phyloP scores from a whole-genome alignment of 2,888 invertebrate species.

The Himalopsyche kuldschensis region DNA sequence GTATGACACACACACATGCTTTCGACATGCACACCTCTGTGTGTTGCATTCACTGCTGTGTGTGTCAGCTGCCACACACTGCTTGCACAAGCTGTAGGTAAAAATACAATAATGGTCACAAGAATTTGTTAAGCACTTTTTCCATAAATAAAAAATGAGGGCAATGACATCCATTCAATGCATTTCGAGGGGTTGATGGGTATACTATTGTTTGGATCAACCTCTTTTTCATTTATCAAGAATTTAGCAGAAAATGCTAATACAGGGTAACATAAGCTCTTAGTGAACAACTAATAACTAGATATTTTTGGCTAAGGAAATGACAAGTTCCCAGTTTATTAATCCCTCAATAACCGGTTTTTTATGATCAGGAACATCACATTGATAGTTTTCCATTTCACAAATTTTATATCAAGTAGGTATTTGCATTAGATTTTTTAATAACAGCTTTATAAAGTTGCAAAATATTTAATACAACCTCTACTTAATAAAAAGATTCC shows the following conservation, averaged over 20 bases:
- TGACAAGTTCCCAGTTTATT: too few species aligned
- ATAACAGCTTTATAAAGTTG: too few species aligned
- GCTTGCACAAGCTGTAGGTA: slow-evolving; percentile 3
- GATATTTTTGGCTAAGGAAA: too few species aligned
- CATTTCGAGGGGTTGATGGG: slow-evolving; percentile 45
- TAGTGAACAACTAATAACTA: too few species aligned
- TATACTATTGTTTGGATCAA: not conserved
- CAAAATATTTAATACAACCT: too few species aligned
- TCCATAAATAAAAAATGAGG: slow-evolving; percentile 16
- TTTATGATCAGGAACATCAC: too few species aligned
- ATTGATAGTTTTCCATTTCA: too few species aligned
- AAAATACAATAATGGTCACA: slow-evolving; percentile 23
- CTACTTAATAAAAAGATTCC: too few species aligned
- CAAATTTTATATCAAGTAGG: too few species aligned
- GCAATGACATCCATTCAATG: slow-evolving; percentile 22
- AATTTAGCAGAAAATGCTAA: not conserved
- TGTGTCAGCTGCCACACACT: slow-evolving; percentile 7
- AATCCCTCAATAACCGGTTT: too few species aligned
- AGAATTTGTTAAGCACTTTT: slow-evolving; percentile 13
- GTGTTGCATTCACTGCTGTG: not conserved
- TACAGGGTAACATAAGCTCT: too few species aligned
- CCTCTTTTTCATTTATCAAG: not conserved
- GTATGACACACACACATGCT: not conserved
- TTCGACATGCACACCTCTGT: not conserved
- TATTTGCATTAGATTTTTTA: too few species aligned